phyloP scores from a whole-genome alignment of 2,797 vertebrate species.

The Tragopan temminckii region DNA sequence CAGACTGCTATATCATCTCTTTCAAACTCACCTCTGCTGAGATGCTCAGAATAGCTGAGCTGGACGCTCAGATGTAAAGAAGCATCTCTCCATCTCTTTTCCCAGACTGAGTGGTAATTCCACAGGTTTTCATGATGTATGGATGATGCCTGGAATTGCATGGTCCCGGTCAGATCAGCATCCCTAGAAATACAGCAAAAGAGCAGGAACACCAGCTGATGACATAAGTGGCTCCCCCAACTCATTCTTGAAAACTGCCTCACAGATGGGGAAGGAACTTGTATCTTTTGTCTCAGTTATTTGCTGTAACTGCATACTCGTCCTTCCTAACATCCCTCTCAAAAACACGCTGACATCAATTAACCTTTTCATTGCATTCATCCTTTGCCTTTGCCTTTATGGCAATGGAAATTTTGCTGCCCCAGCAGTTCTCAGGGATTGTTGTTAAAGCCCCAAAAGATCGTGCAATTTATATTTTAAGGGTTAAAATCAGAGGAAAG shows the following conservation, averaged over 20 bases:
- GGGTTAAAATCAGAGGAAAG: neutral
- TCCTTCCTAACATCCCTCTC: slow-evolving; percentile 13
- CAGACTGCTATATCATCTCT: neutral
- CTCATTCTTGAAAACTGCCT: neutral
- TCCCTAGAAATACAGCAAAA: accelerated
- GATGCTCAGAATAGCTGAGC: neutral
- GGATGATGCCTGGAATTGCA: neutral
- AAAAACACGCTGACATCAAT: slow-evolving; percentile 5
- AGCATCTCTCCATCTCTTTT: neutral
- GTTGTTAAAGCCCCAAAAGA: neutral
- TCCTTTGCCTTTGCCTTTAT: neutral
- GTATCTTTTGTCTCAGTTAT: neutral
- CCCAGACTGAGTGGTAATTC: neutral
- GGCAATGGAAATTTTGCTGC: neutral
- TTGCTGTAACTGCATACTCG: neutral
- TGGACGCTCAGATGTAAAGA: neutral
- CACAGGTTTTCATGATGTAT: neutral
- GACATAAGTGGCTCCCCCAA: neutral
- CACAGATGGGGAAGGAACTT: neutral
- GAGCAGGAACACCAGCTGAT: neutral
- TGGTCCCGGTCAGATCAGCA: accelerated
- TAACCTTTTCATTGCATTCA: slow-evolving; percentile 32
- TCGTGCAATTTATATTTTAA: neutral
- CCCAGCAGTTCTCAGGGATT: neutral
- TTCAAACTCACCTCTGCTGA: slow-evolving; percentile 25